Evolutionary conservation across 1,140 invertebrate genomes (phyloP).

Genomic region (Conopomorpha cramerella): DNA sequence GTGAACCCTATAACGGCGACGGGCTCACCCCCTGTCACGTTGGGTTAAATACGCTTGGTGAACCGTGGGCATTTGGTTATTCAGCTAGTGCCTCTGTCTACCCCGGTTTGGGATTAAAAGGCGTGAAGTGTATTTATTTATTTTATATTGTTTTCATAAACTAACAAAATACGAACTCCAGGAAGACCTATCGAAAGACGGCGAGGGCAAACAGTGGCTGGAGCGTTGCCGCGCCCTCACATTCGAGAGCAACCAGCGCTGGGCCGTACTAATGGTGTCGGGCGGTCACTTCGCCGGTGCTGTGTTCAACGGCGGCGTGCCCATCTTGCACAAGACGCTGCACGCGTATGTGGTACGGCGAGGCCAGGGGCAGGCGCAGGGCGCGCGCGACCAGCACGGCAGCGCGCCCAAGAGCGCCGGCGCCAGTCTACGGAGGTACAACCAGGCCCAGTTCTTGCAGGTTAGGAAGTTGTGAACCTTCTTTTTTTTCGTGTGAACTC

Average conservation of each 20-base stretch:
- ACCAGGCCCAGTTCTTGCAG: constrained; percentile 72
- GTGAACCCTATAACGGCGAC: no score
- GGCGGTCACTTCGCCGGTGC: constrained; percentile 88
- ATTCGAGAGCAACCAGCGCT: constrained; percentile 61
- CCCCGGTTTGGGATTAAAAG: no score
- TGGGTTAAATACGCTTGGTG: no score
- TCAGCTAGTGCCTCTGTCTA: no score
- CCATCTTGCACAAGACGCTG: constrained; percentile 77
- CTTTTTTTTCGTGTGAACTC: not conserved
- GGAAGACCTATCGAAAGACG: constrained; percentile 50
- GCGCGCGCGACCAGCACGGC: constrained; percentile 69
- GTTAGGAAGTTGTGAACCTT: constrained; percentile 30
- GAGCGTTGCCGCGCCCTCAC: constrained; percentile 29
- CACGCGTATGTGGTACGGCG: constrained; percentile 85
- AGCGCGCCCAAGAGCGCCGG: constrained; percentile 78
- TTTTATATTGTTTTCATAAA: no score
- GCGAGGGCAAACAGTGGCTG: constrained; percentile 43
- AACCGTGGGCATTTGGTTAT: no score
- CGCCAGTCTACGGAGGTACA: constrained; percentile 78
- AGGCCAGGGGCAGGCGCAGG: constrained; percentile 82
- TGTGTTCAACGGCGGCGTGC: constrained; percentile 70
- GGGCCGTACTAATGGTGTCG: constrained; percentile 80
- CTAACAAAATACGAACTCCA: no score
- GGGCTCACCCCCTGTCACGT: no score
- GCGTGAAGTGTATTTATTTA: no score